Evolutionary conservation across 1,140 invertebrate species (phyloP).

Genomic region (Tigriopus japonicus): DNA sequence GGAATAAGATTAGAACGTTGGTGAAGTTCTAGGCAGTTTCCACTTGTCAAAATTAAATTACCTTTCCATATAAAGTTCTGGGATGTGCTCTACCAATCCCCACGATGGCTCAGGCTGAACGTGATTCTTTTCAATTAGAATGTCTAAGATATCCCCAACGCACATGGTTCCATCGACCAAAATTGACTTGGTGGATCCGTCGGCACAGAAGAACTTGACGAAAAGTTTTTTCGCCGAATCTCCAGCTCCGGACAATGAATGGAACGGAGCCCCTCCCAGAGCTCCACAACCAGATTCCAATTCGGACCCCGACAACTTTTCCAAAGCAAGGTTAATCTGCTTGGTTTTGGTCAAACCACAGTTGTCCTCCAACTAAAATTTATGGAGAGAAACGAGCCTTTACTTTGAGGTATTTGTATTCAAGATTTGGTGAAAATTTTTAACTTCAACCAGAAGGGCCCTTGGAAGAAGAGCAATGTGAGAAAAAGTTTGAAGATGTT

Average conservation of each 20-base stretch:
- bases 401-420: background rate
- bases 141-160: constrained; percentile 67
- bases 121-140: constrained; percentile 90
- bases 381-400: background rate
- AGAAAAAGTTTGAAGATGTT: background rate
- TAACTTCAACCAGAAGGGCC: background rate
- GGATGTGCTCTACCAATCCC: constrained; percentile 82
- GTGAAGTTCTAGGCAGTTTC: background rate
- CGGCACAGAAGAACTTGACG: constrained; percentile 78
- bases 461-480: background rate
- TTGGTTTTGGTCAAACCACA: no score
- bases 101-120: constrained; percentile 78
- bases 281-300: no score
- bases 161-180: constrained; percentile 94
- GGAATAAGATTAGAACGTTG: background rate
- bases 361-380: background rate
- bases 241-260: background rate
- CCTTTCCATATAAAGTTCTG: constrained; percentile 72
- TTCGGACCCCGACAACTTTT: no score
- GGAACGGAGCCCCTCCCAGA: no score
- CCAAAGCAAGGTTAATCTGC: no score
- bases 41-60: constrained; percentile 3
- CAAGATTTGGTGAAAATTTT: background rate
- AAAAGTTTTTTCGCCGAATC: constrained; percentile 46
- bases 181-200: constrained; percentile 84